Evolutionary conservation across 64 coral and sea anemone genomes (phyloP).

Genomic region (Pachyseris speciosa): DNA sequence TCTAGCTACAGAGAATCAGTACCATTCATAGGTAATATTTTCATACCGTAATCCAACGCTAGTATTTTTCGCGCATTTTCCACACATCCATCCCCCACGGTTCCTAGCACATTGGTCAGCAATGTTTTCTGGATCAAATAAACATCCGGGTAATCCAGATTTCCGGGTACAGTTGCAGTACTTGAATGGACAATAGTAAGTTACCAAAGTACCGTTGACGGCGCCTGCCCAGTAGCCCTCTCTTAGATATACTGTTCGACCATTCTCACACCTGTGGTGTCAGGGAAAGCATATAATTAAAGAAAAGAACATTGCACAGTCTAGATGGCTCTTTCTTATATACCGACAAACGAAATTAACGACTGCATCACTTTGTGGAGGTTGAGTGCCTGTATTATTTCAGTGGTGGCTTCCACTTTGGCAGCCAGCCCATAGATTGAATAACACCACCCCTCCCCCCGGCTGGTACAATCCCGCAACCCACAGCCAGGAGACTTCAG

Average conservation of each 20-base stretch:
- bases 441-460: too few species aligned
- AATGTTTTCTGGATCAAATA: constrained; percentile 53
- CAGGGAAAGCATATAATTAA: background rate
- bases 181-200: constrained; percentile 78
- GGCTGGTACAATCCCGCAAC: too few species aligned
- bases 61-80: constrained; percentile 58
- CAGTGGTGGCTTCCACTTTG: too few species aligned
- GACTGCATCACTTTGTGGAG: too few species aligned
- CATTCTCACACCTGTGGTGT: constrained; percentile 63
- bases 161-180: constrained; percentile 69
- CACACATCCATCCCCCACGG: constrained; percentile 79
- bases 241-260: constrained; percentile 57
- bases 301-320: background rate
- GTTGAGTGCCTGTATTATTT: too few species aligned
- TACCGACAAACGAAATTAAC: too few species aligned
- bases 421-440: too few species aligned
- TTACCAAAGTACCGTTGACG: constrained; percentile 34
- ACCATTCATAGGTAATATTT: too few species aligned
- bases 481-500: too few species aligned
- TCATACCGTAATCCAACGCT: constrained; percentile 77
- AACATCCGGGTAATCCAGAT: constrained; percentile 59
- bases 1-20: too few species aligned
- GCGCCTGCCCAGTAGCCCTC: constrained; percentile 82
- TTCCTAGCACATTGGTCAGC: constrained; percentile 63
- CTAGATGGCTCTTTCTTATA: too few species aligned